phyloP scores from a whole-genome alignment of 2,797 vertebrate genomes.

The Chloroceryle amazona region DNA sequence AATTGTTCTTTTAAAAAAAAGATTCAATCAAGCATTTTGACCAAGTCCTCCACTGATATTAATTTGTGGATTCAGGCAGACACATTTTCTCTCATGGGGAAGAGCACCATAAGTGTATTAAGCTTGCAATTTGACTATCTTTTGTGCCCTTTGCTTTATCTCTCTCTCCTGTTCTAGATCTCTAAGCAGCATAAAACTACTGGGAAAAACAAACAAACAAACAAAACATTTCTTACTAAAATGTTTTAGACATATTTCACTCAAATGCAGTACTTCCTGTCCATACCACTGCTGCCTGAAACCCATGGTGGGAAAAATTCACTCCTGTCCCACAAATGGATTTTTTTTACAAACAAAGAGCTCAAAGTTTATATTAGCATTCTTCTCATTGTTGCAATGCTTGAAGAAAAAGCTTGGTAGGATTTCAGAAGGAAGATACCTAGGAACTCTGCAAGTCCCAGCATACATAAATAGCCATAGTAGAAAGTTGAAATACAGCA shows the following conservation, averaged over 20 bases:
- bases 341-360: conserved; percentile 20
- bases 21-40: background rate
- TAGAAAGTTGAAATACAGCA: background rate
- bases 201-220: background rate
- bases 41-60: background rate
- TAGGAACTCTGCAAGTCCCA: background rate
- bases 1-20: background rate
- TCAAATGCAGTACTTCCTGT: conserved; percentile 4
- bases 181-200: background rate
- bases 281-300: background rate
- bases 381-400: background rate
- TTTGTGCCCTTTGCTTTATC: background rate
- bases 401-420: background rate
- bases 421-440: background rate
- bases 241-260: background rate
- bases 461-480: background rate
- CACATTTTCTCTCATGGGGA: background rate
- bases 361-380: background rate
- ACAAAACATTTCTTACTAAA: background rate
- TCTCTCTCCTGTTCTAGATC: background rate
- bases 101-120: rapidly evolving
- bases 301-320: background rate
- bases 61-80: background rate
- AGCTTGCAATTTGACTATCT: background rate
- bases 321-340: background rate